Percentiles rank a stretch among this genome's conserved stretches.
These are phyloP conservation scores for Philotrypesis tridentata DNA, from an alignment of 1,140 invertebrate species.

Conservation along the genomic window DNA sequence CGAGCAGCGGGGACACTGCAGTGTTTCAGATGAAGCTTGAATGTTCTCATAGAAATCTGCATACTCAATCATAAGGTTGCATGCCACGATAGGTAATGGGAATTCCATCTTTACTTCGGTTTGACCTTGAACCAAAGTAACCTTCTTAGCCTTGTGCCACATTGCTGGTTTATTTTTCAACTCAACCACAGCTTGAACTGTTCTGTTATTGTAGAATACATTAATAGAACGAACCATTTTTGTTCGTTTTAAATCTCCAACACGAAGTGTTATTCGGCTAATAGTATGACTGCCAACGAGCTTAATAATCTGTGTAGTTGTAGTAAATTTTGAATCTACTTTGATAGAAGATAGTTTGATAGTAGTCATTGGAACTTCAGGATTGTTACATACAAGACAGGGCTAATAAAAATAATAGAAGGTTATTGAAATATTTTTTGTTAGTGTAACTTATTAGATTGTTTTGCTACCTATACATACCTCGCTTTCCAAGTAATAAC, in stretches of 20 bases:
- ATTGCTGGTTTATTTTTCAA: conserved; percentile 95
- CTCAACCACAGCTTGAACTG: conserved; percentile 96
- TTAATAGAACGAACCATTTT: conserved; percentile 98
- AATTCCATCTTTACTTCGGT: conserved; percentile 98
- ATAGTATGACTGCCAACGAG: conserved; percentile 95
- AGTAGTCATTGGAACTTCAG: conserved; percentile 92
- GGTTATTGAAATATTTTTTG: not conserved
- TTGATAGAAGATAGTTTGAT: conserved; percentile 96
- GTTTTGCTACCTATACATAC: not conserved
- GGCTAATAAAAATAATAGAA: conserved; percentile 72
- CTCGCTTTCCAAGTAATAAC: conserved; percentile 96
- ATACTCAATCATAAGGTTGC: conserved; percentile 99
- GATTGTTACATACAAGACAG: conserved; percentile 97
- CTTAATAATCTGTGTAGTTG: conserved; percentile 98
- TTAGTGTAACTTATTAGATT: not conserved
- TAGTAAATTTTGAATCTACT: conserved; percentile 97
- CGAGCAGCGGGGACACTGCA: conserved; percentile 96
- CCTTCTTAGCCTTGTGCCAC: conserved; percentile 97
- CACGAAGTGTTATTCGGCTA: conserved; percentile 93
- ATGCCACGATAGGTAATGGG: conserved; percentile 95
- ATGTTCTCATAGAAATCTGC: conserved; percentile 96
- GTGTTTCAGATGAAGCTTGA: conserved; percentile 86
- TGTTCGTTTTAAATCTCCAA: conserved; percentile 95
- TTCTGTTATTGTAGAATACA: conserved; percentile 97
- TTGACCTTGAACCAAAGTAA: conserved; percentile 90